Base-by-base conservation (phyloP, 1,140 invertebrate species). In the Hylyphantes graminicola region DNA sequence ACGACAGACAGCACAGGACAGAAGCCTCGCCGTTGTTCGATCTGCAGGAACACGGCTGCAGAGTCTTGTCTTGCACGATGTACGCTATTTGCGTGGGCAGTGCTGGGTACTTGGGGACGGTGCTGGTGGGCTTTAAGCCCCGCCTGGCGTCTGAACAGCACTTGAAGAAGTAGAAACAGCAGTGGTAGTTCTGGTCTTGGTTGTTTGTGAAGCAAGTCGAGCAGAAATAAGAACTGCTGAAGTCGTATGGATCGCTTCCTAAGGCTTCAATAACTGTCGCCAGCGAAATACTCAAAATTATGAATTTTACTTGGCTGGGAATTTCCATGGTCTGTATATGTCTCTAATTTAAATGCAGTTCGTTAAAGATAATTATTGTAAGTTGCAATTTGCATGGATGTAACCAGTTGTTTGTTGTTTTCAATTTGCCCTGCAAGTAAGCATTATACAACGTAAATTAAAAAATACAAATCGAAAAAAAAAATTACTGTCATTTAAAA, bases 151-250 rank as follows among this genome's bases (percentile, higher is more conserved):
- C 79, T 10, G n/a, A 67, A 17, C 79, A 81, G 13, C 79, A 81
- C 21, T 81, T 81, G 50, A 81, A 81, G 17, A 81, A 81, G 50
- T 64, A 81, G 65, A 73, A 81, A 17, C 79, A 81, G 13, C 79
- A 81, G 11, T 73, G 79, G n/a, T 81, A 81, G 35, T 81, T 81
- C 19, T 81, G 79, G 48, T 81, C 59, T 15, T 81, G 79, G 48
- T 81, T 81, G 68, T 81, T 81, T 6, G 79, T 73, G 19, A 81
- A 81, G 11, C 79, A 81, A 1, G 79, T 81, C 12, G 79, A 81
- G 10, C 79, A 81, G 12, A 81, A 81, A 10, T 73, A 81, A 48
- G 67, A 68, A 7, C 55, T 73, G 13, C 67, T 81, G 57, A 73
- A 81, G 17, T 81, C 79, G 48, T 68, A 80, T 7, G 77, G 77